phyloP scores from a whole-genome alignment of 1,140 invertebrate species.

The Gonatopus flavifemur region DNA sequence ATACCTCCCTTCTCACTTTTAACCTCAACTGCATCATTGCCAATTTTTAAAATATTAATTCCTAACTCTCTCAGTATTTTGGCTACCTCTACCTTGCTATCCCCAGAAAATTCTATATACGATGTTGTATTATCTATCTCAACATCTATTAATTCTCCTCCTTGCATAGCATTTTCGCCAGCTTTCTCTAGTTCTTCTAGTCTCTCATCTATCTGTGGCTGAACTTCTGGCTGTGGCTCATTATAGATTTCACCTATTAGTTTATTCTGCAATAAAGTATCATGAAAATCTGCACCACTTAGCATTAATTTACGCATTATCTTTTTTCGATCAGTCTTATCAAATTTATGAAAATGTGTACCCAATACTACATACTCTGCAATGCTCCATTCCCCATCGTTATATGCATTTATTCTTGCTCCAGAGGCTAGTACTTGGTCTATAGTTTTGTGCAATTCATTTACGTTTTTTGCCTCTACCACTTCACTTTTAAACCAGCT shows the following conservation, averaged over 20 bases:
- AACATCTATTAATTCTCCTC: conserved; percentile 12
- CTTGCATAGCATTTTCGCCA: conserved; percentile 17
- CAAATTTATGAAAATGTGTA: conserved; percentile 4
- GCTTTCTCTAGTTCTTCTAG: conserved; percentile 19
- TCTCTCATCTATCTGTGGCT: conserved; percentile 19
- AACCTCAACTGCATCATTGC: no score
- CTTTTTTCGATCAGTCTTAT: conserved; percentile 9
- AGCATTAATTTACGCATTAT: conserved; percentile 20
- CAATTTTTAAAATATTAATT: no score
- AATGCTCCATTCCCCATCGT: no score
- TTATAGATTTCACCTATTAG: conserved; percentile 22
- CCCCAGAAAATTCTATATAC: conserved; percentile 9
- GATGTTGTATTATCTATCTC: conserved; percentile 11
- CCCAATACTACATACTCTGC: no score
- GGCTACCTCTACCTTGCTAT: no score
- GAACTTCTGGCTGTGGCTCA: conserved; percentile 18
- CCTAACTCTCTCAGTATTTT: no score
- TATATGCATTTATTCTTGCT: no score
- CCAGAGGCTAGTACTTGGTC: no score
- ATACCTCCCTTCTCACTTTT: no score
- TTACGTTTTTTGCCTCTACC: no score
- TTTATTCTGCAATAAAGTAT: conserved; percentile 22
- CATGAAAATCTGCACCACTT: conserved; percentile 21
- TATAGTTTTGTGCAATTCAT: no score
- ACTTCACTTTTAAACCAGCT: no score